phyloP scores from a whole-genome alignment of 2,797 vertebrate genomes.

The Karalla daura region DNA sequence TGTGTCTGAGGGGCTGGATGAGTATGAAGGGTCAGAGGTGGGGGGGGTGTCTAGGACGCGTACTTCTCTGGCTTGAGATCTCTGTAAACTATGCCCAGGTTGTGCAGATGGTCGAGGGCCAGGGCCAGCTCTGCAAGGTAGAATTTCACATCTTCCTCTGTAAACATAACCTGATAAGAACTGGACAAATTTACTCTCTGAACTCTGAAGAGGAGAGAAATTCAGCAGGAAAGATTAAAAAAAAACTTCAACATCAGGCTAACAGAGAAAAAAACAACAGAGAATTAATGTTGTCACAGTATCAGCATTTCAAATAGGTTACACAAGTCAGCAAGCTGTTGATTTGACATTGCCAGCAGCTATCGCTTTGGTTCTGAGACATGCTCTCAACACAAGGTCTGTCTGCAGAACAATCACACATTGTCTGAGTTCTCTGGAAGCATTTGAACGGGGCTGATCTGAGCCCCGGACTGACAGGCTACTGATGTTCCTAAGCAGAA shows the following conservation, averaged over 20 bases:
- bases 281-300: constrained; percentile 60
- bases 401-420: constrained; percentile 60
- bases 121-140: constrained; percentile 99
- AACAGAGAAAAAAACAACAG: constrained; percentile 62
- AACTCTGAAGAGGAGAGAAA: constrained; percentile 79
- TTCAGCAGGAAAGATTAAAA: constrained; percentile 62
- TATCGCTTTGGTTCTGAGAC: constrained; percentile 56
- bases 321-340: constrained; percentile 43
- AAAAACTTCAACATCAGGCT: constrained; percentile 51
- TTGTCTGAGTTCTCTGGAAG: constrained; percentile 53
- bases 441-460: constrained; percentile 47
- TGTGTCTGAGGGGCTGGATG: neutral
- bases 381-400: constrained; percentile 61
- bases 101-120: constrained; percentile 98
- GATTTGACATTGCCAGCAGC: constrained; percentile 60
- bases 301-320: constrained; percentile 63
- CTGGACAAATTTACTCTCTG: constrained; percentile 96
- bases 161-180: constrained; percentile 99
- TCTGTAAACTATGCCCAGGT: constrained; percentile 99
- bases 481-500: constrained; percentile 41
- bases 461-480: constrained; percentile 55
- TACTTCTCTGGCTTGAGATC: constrained; percentile 99
- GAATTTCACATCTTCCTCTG: constrained; percentile 99
- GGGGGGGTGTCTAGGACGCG: constrained; percentile 57
- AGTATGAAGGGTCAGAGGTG: constrained; percentile 10